Percentiles rank a stretch among this genome's conserved stretches.
These are phyloP conservation scores for Diadema setosum DNA, from an alignment of 35 echinoderm and acorn worm species.

Conservation along the genomic window DNA sequence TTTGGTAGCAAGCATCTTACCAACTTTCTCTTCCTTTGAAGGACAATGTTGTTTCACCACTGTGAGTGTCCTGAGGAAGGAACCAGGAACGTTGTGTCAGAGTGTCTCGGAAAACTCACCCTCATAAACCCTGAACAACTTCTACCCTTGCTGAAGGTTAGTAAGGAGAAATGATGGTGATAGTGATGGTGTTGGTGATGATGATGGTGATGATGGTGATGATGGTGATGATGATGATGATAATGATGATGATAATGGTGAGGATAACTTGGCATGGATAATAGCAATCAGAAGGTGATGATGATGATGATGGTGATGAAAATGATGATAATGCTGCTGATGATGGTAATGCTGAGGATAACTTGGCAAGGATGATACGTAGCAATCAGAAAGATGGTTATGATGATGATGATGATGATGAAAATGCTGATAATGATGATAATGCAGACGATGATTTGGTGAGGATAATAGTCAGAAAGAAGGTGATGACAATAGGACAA, in stretches of 20 bases:
- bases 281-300: not conserved
- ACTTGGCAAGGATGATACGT: not conserved
- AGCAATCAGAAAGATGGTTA: not conserved
- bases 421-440: not conserved
- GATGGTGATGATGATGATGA: not conserved
- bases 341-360: no score
- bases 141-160: constrained; percentile 87
- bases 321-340: not conserved
- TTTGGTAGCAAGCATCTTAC: no score
- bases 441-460: not conserved
- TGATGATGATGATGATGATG: not conserved
- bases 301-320: not conserved
- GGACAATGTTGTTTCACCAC: constrained; percentile 92
- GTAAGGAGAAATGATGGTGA: not conserved
- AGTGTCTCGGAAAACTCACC: constrained; percentile 95
- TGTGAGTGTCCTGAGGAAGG: constrained; percentile 99
- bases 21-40: constrained; percentile 5
- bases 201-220: not conserved
- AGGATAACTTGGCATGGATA: not conserved
- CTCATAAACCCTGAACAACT: constrained; percentile 81
- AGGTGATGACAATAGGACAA: not conserved
- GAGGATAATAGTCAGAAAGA: not conserved
- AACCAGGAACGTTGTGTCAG: constrained; percentile 93
- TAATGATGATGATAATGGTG: not conserved
- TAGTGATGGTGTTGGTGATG: not conserved